Evolutionary conservation across 2,888 invertebrate species (phyloP).

Genomic region (Acronicta leporina): DNA sequence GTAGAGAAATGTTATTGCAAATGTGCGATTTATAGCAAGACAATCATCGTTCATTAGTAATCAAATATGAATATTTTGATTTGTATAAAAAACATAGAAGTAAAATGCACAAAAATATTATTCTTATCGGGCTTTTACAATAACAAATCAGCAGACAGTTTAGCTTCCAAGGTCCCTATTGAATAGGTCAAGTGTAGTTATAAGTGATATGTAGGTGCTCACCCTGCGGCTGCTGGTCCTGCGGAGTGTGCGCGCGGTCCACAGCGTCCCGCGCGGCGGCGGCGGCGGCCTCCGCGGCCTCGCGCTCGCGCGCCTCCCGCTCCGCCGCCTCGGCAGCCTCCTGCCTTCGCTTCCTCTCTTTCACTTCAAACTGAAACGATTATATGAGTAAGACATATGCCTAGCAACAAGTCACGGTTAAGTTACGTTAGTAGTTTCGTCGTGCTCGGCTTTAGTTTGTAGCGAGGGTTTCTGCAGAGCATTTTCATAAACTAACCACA

Average conservation of each 20-base stretch:
- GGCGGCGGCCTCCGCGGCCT: conserved; percentile 83
- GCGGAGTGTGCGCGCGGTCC: conserved; percentile 77
- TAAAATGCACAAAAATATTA: neutral
- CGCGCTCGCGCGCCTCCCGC: conserved; percentile 91
- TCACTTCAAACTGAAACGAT: conserved; percentile 95
- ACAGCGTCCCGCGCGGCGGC: conserved; percentile 79
- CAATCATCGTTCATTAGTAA: neutral
- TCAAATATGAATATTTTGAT: too few relatives aligned
- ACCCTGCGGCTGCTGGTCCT: conserved; percentile 79
- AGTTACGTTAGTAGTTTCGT: conserved; percentile 18
- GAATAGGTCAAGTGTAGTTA: neutral
- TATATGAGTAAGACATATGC: neutral
- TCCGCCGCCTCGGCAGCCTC: conserved; percentile 96
- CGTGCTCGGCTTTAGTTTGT: conserved; percentile 38
- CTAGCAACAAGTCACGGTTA: neutral
- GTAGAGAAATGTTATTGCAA: neutral
- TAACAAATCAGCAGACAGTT: neutral
- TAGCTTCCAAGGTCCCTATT: neutral
- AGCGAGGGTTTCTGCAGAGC: conserved; percentile 26
- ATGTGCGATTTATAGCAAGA: conserved; percentile 1
- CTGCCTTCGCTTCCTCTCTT: conserved; percentile 97
- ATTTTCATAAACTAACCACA: too few relatives aligned
- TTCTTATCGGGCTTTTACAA: conserved; percentile 3
- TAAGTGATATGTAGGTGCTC: conserved; percentile 1
- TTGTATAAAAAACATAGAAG: neutral